Base-by-base conservation (phyloP, 2,888 invertebrate species). In the Cheilosia impressa region DNA sequence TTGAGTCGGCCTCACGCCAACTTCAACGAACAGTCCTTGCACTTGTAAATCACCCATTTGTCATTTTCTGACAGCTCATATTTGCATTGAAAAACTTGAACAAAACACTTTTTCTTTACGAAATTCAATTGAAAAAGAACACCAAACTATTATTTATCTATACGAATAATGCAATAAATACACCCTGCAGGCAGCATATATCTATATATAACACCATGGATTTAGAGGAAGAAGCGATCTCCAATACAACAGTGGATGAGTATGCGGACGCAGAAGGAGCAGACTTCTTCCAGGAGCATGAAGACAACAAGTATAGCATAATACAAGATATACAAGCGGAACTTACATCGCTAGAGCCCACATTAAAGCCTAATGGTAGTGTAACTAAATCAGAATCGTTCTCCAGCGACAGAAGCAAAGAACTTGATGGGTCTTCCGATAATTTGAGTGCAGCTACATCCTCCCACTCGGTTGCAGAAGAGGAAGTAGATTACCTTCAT, bases 401-500 rank as follows among this genome's bases (percentile, higher is more conserved):
- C 66, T 85, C 81, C 13, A 83, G 89, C 52, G 89, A 88, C 72
- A 88, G 89, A 87, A 88, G 88, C 24, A 89, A 88, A 58, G 90
- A 90, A 9, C 84, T 91, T n/a, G 88, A 89, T n/a, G 89, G 89
- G 10, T 90, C 90, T 3, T 88, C 89, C 15, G 91, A 90, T 63
- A 90, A 91, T 19, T 87, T 90, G 47, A 89, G 88, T 47, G 89
- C 88, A 62, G 90, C 88, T 63, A 88, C 78, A 60, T 83, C 77
- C n/a, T 84, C 82, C n/a, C 76, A 66, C 13, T 89, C 63, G 27
- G 78, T 72, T 83, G 88, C 73, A 7, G 85, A 81, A 24, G 87
- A 90, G 47, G 94, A 94, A 81, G 94, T 94, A 87, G 95, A 96
- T 89, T 96, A 95, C 88, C 91, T 95, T 71, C 94, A 94, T 88